Conservation (phyloP, 2,113 vertebrate genomes). For the Amblyornis subalaris region DNA sequence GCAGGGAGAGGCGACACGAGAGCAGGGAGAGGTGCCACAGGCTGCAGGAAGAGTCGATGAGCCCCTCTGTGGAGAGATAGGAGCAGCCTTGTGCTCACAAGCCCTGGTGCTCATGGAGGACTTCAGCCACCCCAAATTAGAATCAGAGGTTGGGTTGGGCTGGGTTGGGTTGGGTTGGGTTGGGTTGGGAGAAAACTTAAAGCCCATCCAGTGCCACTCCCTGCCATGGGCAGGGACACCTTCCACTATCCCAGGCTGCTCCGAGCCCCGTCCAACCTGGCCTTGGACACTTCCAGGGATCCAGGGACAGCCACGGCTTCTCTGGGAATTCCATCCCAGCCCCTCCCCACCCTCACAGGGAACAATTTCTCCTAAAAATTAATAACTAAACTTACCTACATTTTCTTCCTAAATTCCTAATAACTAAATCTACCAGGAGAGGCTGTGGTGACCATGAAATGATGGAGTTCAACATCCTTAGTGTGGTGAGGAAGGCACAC, state of each 20-base stretch:
- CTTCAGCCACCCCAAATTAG: background rate
- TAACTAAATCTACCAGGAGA: background rate
- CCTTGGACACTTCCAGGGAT: background rate
- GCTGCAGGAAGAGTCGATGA: background rate
- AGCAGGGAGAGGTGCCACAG: background rate
- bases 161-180: background rate
- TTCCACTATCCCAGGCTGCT: background rate
- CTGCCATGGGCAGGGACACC: background rate
- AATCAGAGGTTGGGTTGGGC: background rate
- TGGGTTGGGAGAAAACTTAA: background rate
- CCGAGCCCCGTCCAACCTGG: background rate
- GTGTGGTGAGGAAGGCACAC: background rate
- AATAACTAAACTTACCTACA: background rate
- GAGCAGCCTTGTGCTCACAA: background rate
- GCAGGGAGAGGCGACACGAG: background rate
- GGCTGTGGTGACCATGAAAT: background rate
- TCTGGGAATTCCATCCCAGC: background rate
- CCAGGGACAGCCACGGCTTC: background rate
- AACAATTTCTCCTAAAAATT: background rate
- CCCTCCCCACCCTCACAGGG: rapidly evolving
- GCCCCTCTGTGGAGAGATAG: too few species aligned
- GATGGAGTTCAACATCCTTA: background rate
- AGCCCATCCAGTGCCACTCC: background rate
- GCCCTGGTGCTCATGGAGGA: background rate
- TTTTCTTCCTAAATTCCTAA: background rate